Evolutionary conservation across 1,140 invertebrate species (phyloP).

Genomic region (Caenorhabditis inopinata): DNA sequence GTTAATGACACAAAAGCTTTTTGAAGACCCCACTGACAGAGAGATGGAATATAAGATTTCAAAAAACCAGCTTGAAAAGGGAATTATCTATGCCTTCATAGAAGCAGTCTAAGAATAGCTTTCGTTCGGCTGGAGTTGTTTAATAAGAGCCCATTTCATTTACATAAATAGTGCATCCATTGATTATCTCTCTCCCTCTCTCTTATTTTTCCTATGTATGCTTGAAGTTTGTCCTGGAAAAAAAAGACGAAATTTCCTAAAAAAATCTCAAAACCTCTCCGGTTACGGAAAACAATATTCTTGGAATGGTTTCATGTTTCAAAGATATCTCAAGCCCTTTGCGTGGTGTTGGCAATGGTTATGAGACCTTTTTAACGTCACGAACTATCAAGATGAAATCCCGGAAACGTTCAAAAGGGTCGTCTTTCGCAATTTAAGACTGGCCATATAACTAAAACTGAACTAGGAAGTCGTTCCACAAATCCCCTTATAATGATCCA

Average conservation of each 20-base stretch:
- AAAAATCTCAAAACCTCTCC: slow-evolving; percentile 30
- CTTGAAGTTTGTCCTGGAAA: slow-evolving; percentile 13
- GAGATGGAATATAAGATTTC: background rate
- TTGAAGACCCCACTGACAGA: background rate
- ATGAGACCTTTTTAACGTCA: slow-evolving; percentile 27
- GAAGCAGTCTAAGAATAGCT: too few relatives aligned
- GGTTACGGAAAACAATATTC: slow-evolving; percentile 32
- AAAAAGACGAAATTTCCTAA: background rate
- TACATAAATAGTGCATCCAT: slow-evolving; percentile 7
- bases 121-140: too few relatives aligned
- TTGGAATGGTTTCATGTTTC: slow-evolving; percentile 24
- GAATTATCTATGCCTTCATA: too few relatives aligned
- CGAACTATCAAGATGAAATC: background rate
- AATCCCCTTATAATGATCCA: background rate
- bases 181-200: background rate
- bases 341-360: background rate
- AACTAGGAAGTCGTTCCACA: background rate
- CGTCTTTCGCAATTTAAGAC: background rate
- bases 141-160: too few relatives aligned
- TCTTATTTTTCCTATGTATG: background rate
- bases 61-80: background rate
- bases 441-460: slow-evolving; percentile 14
- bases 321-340: slow-evolving; percentile 10
- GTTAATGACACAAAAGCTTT: slow-evolving; percentile 12
- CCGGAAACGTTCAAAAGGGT: slow-evolving; percentile 10